phyloP scores from a whole-genome alignment of 2,797 vertebrate genomes.

The Typhlichthys subterraneus region DNA sequence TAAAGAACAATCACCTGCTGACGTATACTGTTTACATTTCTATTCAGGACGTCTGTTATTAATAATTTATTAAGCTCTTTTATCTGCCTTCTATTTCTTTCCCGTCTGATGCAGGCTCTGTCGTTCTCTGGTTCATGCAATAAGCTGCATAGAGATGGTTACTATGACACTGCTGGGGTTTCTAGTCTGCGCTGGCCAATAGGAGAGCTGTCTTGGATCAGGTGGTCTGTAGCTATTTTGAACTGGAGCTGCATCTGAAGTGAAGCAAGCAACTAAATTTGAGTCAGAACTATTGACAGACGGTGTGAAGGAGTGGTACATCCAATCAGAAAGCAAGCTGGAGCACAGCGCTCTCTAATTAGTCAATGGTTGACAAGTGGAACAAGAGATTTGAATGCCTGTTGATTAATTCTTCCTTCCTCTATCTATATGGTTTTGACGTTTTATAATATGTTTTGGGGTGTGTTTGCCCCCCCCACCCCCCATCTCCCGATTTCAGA shows the following conservation, averaged over 20 bases:
- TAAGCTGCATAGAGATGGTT: constrained; percentile 59
- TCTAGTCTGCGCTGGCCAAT: constrained; percentile 58
- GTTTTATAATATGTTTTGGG: constrained; percentile 9
- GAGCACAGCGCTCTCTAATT: constrained; percentile 9
- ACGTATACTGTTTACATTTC: constrained; percentile 31
- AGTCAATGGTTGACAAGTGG: constrained; percentile 3
- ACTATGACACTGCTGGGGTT: constrained; percentile 73
- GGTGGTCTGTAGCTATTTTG: constrained; percentile 76
- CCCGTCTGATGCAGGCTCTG: constrained; percentile 11
- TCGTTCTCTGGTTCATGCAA: constrained; percentile 23
- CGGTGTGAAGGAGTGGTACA: constrained; percentile 9
- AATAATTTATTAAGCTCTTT: constrained; percentile 20
- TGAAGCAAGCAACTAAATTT: constrained; percentile 77
- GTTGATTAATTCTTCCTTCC: constrained; percentile 2
- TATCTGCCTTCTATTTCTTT: constrained; percentile 24
- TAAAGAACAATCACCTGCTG: constrained; percentile 24
- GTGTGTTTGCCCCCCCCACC: constrained; percentile 5
- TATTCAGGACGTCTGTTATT: constrained; percentile 30
- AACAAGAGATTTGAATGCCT: constrained; percentile 10
- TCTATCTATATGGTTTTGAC: constrained; percentile 13
- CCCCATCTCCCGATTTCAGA: background rate
- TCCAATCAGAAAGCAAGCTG: constrained; percentile 20
- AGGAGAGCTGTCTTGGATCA: constrained; percentile 49
- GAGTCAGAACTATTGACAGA: constrained; percentile 61
- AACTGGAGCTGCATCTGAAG: constrained; percentile 75